Evolutionary conservation across 2,888 invertebrate genomes (phyloP).

Genomic region (Mongoloraphidia duomilia): DNA sequence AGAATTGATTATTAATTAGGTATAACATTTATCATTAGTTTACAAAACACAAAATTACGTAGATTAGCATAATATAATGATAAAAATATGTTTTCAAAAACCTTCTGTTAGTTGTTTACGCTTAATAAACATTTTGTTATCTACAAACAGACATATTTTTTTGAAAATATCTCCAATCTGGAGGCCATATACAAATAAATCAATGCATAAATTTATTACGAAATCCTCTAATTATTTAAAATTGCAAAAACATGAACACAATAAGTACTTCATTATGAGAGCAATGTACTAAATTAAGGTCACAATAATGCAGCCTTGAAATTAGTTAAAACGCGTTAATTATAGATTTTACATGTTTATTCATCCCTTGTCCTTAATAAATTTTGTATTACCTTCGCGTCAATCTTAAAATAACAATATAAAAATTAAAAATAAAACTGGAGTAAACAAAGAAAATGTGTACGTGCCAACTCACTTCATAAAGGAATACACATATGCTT

Average conservation of each 20-base stretch:
- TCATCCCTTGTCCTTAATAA: too few species aligned
- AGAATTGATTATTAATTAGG: constrained; percentile 6
- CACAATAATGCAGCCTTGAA: constrained; percentile 2
- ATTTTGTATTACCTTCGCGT: too few species aligned
- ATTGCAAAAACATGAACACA: neutral
- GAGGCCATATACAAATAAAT: too few species aligned
- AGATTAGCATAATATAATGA: neutral
- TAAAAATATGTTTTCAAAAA: neutral
- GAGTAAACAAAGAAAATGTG: neutral
- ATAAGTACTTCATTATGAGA: neutral
- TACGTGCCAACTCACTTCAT: neutral
- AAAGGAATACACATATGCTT: neutral
- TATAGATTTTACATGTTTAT: too few species aligned
- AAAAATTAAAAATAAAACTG: neutral
- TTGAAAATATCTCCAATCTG: neutral
- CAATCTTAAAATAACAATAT: neutral
- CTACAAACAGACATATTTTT: neutral
- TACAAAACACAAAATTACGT: neutral
- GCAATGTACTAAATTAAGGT: constrained; percentile 8
- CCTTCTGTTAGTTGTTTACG: neutral
- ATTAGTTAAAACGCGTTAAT: neutral
- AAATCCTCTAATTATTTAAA: neutral
- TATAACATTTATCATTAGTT: neutral
- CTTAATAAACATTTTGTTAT: neutral
- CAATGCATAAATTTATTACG: neutral